Evolutionary conservation across 2,113 vertebrate species (phyloP).

Genomic region (Lanius collurio): DNA sequence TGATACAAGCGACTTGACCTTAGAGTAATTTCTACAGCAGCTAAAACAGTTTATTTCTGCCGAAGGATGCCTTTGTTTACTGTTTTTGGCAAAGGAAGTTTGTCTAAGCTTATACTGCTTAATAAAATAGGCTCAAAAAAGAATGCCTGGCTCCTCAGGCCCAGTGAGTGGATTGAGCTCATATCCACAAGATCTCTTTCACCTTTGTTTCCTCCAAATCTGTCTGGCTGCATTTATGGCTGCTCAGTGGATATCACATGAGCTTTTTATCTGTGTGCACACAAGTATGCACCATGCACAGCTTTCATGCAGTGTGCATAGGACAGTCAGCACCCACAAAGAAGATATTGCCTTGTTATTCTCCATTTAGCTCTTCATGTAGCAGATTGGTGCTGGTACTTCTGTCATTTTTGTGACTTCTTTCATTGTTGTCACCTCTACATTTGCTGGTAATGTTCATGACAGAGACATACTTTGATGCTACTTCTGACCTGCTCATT

Average conservation of each 20-base stretch:
- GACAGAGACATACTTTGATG: neutral
- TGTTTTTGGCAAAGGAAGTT: neutral
- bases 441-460: neutral
- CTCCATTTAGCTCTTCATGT: fast-evolving
- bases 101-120: neutral
- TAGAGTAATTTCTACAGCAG: neutral
- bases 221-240: neutral
- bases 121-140: neutral
- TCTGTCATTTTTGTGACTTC: neutral
- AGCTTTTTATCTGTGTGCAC: neutral
- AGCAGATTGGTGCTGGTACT: neutral
- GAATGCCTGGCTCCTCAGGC: neutral
- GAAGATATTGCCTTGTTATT: neutral
- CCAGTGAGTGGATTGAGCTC: neutral
- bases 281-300: neutral
- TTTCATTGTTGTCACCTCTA: neutral
- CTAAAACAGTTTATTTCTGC: neutral
- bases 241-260: neutral
- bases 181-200: neutral
- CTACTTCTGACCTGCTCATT: neutral
- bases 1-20: neutral
- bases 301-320: fast-evolving
- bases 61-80: neutral
- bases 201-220: neutral
- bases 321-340: neutral